Evolutionary conservation across 2,797 vertebrate genomes (phyloP), one percentile per base, ranked within the genome.

Genomic region (Mus spretus): DNA sequence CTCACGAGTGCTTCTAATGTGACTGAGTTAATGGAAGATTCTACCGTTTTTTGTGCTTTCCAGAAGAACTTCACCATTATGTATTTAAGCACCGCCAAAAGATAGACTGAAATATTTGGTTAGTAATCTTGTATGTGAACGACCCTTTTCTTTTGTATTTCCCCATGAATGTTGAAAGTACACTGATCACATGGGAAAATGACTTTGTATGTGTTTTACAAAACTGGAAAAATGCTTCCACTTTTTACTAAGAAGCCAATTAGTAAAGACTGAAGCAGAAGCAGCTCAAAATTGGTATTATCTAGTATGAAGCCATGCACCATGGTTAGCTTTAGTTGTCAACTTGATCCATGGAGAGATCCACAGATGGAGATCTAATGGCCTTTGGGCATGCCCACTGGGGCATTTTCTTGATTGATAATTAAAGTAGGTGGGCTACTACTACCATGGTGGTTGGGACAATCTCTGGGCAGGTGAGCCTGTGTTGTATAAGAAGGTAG

Each of bases 11-110:
- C 40, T 87, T 93, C n/a, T 17, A 1, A 24, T 79, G 26, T 28
- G 83, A 88, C 70, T 65, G 55, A 95, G 26, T 90, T 37, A 72
- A 83, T 90, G 74, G 75, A 37, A 95, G 15, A 91, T 96, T 95
- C 79, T 95, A 61, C 26, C 28, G 11, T 61, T 57, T 22, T 93
- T 88, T 14, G 34, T 92, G 5, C 12, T 92, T 97, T 93, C 75
- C 50, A 67, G 3, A 22, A 65, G 17, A 24, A 37, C 55, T 50
- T 11, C 74, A n/a, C 19, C n/a, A 72, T 55, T 90, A 57, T 79
- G 22, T 40, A 3, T 93, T 97, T 89, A 92, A 87, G 14, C 22
- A 70, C 22, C 34, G 57, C 79, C 94, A 34, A 88, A 59, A 95
- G 93, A 79, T 34, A 78, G 34, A 44, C 24, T 75, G 26, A 82